phyloP scores from a whole-genome alignment of 2,888 invertebrate species.

The Hirtodrosophila confusa region DNA sequence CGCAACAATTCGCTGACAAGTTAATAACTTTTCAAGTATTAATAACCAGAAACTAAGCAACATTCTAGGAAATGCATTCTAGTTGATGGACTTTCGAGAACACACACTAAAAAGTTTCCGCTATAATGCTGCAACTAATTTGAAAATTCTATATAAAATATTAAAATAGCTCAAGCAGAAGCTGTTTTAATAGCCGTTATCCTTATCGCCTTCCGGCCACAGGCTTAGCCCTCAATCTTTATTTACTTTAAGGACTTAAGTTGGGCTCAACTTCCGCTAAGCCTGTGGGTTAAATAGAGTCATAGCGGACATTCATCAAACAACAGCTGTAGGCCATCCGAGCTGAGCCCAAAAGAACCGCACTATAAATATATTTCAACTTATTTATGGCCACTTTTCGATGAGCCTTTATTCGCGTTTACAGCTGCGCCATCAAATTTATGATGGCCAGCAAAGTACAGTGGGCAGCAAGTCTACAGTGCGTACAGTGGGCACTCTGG shows the following conservation, averaged over 20 bases:
- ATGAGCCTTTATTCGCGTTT: constrained; percentile 75
- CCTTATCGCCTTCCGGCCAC: constrained; percentile 2
- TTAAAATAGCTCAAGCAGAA: constrained; percentile 5
- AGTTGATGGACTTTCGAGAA: constrained; percentile 31
- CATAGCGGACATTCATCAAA: constrained; percentile 47
- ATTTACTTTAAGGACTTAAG: constrained; percentile 12
- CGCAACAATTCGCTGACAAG: background rate
- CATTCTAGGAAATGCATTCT: background rate
- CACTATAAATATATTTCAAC: constrained; percentile 75
- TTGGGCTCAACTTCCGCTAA: constrained; percentile 11
- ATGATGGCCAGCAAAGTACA: constrained; percentile 31
- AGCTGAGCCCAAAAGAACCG: constrained; percentile 39
- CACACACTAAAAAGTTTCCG: constrained; percentile 3
- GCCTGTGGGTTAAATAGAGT: constrained; percentile 52
- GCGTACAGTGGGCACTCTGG: background rate
- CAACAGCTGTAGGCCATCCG: constrained; percentile 45
- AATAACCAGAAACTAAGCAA: background rate
- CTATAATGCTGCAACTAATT: constrained; percentile 10
- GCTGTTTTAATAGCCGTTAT: background rate
- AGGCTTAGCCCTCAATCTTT: constrained; percentile 18
- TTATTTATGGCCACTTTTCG: constrained; percentile 78
- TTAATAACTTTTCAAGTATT: constrained; percentile 9
- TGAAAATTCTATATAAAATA: constrained; percentile 14
- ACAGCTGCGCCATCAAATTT: constrained; percentile 73
- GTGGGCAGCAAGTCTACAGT: too few species aligned